A percentile compares a stretch with the other conserved stretches of the same genome.
Conservation (phyloP, 2,888 invertebrate genomes). For the Drosophila ezoana region DNA sequence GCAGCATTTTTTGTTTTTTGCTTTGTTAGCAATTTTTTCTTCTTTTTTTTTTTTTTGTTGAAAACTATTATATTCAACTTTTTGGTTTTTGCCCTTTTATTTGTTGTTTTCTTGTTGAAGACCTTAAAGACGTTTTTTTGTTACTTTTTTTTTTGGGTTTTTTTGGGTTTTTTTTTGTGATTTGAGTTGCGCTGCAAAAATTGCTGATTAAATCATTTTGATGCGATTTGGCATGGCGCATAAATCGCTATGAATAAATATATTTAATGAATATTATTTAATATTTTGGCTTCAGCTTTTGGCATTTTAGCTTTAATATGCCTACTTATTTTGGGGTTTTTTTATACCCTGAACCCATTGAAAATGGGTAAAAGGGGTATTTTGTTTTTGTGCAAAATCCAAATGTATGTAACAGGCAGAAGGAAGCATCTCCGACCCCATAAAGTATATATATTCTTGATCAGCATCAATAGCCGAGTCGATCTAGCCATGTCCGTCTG, state of each 20-base stretch:
- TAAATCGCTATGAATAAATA: constrained; percentile 11
- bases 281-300: neutral
- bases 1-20: neutral
- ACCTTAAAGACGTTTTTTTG: constrained; percentile 22
- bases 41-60: constrained; percentile 3
- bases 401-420: too few relatives aligned
- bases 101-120: constrained; percentile 10
- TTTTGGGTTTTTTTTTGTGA: constrained; percentile 4
- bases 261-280: constrained; percentile 24
- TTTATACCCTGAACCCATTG: neutral
- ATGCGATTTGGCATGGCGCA: constrained; percentile 10
- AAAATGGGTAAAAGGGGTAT: too few relatives aligned
- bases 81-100: constrained; percentile 26
- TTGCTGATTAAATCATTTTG: constrained; percentile 33
- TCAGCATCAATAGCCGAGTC: too few relatives aligned
- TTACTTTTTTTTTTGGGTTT: neutral
- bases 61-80: constrained; percentile 31
- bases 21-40: constrained; percentile 31
- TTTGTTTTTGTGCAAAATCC: too few relatives aligned
- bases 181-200: constrained; percentile 19
- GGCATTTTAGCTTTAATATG: neutral
- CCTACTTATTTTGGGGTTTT: neutral
- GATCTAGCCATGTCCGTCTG: too few relatives aligned
- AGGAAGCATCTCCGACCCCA: too few relatives aligned
- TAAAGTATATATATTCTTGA: too few relatives aligned